phyloP scores from a whole-genome alignment of 2,113 vertebrate genomes.

The Theristicus caerulescens region DNA sequence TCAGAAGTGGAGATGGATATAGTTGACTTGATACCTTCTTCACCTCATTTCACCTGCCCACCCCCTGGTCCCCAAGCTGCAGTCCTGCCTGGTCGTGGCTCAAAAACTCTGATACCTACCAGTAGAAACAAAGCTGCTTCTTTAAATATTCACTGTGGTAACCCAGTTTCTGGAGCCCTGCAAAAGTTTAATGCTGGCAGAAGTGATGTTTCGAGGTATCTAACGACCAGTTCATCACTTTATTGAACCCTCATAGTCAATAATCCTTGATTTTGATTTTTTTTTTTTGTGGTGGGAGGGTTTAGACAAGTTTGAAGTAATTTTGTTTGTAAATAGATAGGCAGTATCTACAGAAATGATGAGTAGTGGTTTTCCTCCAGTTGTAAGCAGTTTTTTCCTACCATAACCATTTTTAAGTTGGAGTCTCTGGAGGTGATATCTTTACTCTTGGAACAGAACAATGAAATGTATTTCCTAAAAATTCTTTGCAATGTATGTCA shows the following conservation, averaged over 20 bases:
- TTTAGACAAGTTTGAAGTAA: neutral
- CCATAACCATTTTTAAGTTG: neutral
- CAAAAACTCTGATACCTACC: neutral
- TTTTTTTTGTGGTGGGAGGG: neutral
- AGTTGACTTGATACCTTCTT: neutral
- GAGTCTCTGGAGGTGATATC: neutral
- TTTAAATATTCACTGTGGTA: neutral
- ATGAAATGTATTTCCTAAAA: neutral
- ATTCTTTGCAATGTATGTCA: neutral
- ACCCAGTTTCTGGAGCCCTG: neutral
- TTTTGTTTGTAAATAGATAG: neutral
- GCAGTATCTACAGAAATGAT: neutral
- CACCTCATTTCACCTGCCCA: neutral
- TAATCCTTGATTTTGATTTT: neutral
- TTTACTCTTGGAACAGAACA: neutral
- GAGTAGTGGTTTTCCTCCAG: neutral
- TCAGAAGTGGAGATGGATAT: neutral
- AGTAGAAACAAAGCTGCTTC: neutral
- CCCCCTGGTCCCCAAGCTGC: neutral
- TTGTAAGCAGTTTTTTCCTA: neutral
- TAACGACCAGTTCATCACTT: neutral
- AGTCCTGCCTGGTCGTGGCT: neutral
- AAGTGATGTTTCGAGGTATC: neutral
- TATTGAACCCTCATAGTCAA: neutral
- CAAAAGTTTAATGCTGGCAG: neutral